Percentiles rank a stretch among this genome's conserved stretches.
Conservation (phyloP, 1,140 invertebrate genomes). For the Lepidurus packardi region DNA sequence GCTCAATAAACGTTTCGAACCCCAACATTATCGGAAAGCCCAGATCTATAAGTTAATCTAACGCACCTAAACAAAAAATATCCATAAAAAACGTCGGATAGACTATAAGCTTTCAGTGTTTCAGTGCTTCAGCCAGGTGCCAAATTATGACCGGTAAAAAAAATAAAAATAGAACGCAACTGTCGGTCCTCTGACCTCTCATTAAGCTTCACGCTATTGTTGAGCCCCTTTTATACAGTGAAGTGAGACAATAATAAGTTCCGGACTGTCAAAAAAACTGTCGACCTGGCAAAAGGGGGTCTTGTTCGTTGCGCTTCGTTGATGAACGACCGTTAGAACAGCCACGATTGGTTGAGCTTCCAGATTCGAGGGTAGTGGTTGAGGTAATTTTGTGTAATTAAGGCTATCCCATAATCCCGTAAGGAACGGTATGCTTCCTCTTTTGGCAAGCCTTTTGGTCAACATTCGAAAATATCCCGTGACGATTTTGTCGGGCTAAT, state of each 20-base stretch:
- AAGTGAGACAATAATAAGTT: not conserved
- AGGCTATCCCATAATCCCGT: too few relatives aligned
- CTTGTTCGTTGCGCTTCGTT: conserved; percentile 16
- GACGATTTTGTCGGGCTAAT: too few relatives aligned
- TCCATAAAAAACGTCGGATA: too few relatives aligned
- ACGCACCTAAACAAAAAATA: not conserved
- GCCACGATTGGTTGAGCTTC: not conserved
- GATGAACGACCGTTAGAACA: conserved; percentile 9
- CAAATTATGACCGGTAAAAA: not conserved
- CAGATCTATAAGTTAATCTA: conserved; percentile 19
- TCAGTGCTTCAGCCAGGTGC: too few relatives aligned
- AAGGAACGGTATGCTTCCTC: too few relatives aligned
- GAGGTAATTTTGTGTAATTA: not conserved
- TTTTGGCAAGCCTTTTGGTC: too few relatives aligned
- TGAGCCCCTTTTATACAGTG: too few relatives aligned
- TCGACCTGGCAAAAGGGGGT: not conserved
- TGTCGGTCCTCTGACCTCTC: not conserved
- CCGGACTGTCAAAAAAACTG: not conserved
- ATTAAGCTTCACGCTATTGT: not conserved
- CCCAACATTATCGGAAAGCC: not conserved
- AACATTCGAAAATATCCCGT: too few relatives aligned
- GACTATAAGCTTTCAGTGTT: not conserved
- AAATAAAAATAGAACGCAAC: not conserved
- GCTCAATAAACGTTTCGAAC: conserved; percentile 3
- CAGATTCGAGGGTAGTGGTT: not conserved